Evolutionary conservation across 2,888 invertebrate species (phyloP).

Genomic region (Apeira syringaria): DNA sequence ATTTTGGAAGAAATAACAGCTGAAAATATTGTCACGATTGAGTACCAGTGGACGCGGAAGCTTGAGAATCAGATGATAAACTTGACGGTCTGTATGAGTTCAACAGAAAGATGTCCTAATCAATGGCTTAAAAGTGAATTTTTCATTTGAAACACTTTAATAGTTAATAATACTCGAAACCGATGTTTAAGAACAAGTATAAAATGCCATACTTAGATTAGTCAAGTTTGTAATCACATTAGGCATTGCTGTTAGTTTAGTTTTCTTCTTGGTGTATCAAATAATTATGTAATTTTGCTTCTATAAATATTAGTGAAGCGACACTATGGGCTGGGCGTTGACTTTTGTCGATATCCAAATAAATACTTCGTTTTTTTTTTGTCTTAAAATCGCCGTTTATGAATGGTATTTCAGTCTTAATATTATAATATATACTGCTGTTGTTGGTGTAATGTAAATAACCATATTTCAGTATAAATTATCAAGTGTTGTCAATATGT

Average conservation of each 20-base stretch:
- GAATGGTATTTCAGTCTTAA: constrained; percentile 2
- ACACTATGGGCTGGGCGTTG: too few species aligned
- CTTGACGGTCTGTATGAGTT: background rate
- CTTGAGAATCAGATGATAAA: background rate
- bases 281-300: too few species aligned
- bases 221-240: constrained; percentile 2
- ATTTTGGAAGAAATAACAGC: background rate
- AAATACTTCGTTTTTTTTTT: background rate
- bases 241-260: background rate
- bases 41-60: too few species aligned
- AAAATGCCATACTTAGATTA: too few species aligned
- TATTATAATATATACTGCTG: constrained; percentile 3
- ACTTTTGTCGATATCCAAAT: constrained; percentile 1
- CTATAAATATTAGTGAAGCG: too few species aligned
- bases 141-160: too few species aligned
- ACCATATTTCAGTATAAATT: constrained; percentile 2
- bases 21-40: background rate
- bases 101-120: too few species aligned
- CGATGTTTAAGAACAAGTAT: too few species aligned
- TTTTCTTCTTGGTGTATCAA: background rate
- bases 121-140: too few species aligned
- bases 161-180: too few species aligned
- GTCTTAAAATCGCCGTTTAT: background rate
- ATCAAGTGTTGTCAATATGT: too few species aligned
- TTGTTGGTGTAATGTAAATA: constrained; percentile 9